Base-by-base conservation (phyloP, 2,797 vertebrate genomes). In the Sciurus carolinensis region DNA sequence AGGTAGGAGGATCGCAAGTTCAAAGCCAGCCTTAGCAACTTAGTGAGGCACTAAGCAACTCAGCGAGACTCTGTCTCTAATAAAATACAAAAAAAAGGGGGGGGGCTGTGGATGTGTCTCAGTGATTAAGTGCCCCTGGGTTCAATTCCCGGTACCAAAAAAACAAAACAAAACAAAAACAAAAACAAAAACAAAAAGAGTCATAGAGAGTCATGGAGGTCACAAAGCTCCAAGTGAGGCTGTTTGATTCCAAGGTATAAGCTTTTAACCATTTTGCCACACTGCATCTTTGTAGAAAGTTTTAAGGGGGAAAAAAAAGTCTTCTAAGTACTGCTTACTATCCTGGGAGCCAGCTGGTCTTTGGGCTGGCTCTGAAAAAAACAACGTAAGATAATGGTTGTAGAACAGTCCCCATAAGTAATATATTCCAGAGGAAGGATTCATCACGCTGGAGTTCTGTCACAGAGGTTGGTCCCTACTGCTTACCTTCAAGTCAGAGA, bases 211-310 rank as follows among this genome's bases (percentile, higher is more conserved):
- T 54, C 54, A 83, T 17, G 14, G 47, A 90, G 47, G 50, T 77
- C 52, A 79, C n/a, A 91, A 5, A 92, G 44, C 47, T 84, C 33
- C 66, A 77, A 80, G 9, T 77, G 44, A 50, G 24, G 5, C 42
- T 85, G 28, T 66, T 66, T 83, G 87, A 91, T 76, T 87, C 47
- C n/a, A 67, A 92, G 73, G 36, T 57, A 3, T 92, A 64, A 95
- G 42, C 81, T 91, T 67, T 79, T 73, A 79, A 87, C 20, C 71
- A 54, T 69, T 90, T 90, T 93, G 57, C 52, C 47, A 88, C 22
- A 80, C 62, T 44, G 13, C 24, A 71, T 85, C 66, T 85, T 79
- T 87, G 75, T 4, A 82, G 64, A 86, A 94, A 87, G 6, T 9
- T 33, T 86, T 87, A 92, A 42, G 44, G 50, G 39, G 39, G 4